These are phyloP conservation scores for Melanerpes aurifrons DNA, from an alignment of 2,113 vertebrate species.

Conservation along the genomic window DNA sequence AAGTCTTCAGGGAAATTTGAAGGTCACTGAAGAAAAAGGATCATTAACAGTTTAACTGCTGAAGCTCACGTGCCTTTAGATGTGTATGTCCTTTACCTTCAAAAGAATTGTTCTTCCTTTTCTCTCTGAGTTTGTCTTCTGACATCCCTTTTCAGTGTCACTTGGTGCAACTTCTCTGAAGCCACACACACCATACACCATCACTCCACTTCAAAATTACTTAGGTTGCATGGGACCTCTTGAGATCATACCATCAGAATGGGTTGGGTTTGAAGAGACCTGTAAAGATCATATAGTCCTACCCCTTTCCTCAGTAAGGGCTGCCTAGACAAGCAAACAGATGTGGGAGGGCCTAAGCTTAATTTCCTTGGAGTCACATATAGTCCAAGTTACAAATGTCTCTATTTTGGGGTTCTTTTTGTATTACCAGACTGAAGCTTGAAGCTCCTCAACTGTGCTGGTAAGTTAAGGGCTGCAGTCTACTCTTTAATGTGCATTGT, in stretches of 20 bases:
- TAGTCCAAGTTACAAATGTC: constrained; percentile 44
- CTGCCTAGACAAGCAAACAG: constrained; percentile 39
- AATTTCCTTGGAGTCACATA: constrained; percentile 33
- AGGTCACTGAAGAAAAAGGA: neutral
- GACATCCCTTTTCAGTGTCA: neutral
- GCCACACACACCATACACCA: no score
- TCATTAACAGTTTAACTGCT: neutral
- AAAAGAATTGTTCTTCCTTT: neutral
- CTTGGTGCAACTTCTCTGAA: neutral
- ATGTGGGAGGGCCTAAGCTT: constrained; percentile 46
- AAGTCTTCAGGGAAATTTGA: constrained; percentile 3
- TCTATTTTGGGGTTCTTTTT: constrained; percentile 36
- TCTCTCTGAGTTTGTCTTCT: neutral
- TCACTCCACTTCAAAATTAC: neutral
- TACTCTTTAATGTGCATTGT: neutral
- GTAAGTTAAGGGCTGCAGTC: neutral
- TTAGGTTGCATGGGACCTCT: neutral
- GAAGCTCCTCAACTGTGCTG: constrained; percentile 44
- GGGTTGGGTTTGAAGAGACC: neutral
- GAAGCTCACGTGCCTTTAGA: neutral
- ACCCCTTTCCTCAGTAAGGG: neutral
- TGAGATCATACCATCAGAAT: neutral
- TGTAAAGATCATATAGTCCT: neutral
- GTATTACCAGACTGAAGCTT: constrained; percentile 38
- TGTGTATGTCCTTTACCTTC: neutral